A percentile compares a stretch with the other conserved stretches of the same genome.
Conservation (phyloP, 2,797 vertebrate genomes). For the Thripadectes ignobilis region DNA sequence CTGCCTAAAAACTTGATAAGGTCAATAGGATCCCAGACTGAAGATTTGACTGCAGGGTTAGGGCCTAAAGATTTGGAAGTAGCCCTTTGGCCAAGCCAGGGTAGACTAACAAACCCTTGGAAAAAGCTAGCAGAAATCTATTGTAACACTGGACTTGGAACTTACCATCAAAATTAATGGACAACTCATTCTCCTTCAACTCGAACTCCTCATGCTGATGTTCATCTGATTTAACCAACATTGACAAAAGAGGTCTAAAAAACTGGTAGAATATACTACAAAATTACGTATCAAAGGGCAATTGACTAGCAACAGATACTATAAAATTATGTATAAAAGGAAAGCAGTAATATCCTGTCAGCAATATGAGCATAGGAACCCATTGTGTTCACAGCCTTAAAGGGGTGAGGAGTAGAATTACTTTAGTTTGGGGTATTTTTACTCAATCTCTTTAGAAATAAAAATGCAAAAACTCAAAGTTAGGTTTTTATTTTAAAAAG, state of each 20-base stretch:
- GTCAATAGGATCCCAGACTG: neutral
- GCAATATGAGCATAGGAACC: neutral
- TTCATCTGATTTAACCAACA: conserved; percentile 1
- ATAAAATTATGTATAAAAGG: conserved; percentile 30
- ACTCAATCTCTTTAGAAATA: neutral
- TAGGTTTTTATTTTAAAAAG: neutral
- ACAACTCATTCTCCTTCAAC: neutral
- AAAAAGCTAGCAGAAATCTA: neutral
- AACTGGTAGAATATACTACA: neutral
- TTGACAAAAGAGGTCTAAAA: neutral
- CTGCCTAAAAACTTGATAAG: neutral
- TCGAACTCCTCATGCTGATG: neutral
- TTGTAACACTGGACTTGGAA: neutral
- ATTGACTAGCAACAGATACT: neutral
- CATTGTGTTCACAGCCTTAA: neutral
- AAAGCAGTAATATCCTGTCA: conserved; percentile 10
- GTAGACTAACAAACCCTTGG: neutral
- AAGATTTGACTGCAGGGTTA: neutral
- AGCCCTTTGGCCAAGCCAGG: neutral
- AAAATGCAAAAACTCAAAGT: neutral
- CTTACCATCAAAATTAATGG: neutral
- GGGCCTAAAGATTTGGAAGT: neutral
- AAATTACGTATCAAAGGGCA: conserved; percentile 27
- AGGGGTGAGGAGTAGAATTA: neutral
- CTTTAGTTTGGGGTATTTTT: neutral